Evolutionary conservation across 2,113 vertebrate genomes (phyloP).

Genomic region (Grus americana): DNA sequence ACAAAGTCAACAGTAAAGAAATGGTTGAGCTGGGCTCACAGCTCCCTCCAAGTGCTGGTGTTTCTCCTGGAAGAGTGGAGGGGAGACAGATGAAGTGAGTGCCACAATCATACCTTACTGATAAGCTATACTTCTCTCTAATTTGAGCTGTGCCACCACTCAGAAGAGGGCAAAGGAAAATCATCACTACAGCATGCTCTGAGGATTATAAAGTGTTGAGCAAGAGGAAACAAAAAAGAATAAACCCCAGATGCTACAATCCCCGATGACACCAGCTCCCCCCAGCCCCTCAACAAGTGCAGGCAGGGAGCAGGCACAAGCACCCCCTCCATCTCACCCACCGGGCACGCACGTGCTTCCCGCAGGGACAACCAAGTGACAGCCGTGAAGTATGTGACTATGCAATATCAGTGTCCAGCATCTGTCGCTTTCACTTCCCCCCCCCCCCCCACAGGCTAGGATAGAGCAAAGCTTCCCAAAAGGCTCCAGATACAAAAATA

Average conservation of each 20-base stretch:
- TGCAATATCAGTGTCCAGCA: background rate
- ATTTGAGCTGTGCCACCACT: background rate
- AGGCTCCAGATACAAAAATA: background rate
- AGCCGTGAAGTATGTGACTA: background rate
- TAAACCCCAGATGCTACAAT: too few relatives aligned
- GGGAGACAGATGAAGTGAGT: background rate
- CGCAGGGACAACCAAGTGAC: background rate
- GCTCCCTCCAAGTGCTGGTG: rapidly evolving
- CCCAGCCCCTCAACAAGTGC: too few relatives aligned
- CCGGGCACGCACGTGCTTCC: rapidly evolving
- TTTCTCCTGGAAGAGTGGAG: background rate
- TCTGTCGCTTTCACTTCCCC: background rate
- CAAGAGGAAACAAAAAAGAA: too few relatives aligned
- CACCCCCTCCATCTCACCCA: background rate
- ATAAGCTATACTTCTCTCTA: too few relatives aligned
- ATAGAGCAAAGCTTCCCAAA: background rate
- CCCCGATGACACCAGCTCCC: too few relatives aligned
- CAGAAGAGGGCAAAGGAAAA: background rate
- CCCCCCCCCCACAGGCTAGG: too few relatives aligned
- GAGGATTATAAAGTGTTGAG: rapidly evolving
- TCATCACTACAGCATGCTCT: background rate
- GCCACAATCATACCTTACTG: too few relatives aligned
- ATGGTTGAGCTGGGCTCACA: background rate
- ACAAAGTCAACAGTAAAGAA: background rate
- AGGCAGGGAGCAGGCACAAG: background rate